Base-by-base conservation (phyloP, 2,797 vertebrate genomes). In the Hydrocynus forskahlii region DNA sequence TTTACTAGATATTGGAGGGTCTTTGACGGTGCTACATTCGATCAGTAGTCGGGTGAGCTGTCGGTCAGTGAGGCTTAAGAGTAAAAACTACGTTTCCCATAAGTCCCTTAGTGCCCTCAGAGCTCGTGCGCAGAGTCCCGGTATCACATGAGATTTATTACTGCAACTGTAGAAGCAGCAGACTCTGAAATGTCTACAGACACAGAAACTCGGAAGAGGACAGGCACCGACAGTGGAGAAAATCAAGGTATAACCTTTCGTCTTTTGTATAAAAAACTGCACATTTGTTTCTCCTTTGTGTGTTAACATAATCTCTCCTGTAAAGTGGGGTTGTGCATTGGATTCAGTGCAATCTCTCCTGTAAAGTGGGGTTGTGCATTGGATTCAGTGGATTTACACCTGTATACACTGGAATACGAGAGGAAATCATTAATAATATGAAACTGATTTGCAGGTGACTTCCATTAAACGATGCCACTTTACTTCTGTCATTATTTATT, bases 1-100 rank as follows among this genome's bases (percentile, higher is more conserved):
- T 35, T 2, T 35, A 35, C 4, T 35, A 29, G 1, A 35, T 35
- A 0, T 5, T 35, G 35, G 4, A 35, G 35, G 35, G 35, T 35
- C 35, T 35, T 35, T 35, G 35, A 13, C n/a, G 59, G 12, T 16
- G 4, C 57, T 23, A 0, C 21, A 10, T 60, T 12, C 12, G 57
- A 21, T 57, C 55, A 57, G 55, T n/a, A 21, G 55, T 13, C n/a
- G 3, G 7, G 23, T n/a, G 23, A 14, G 59, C 59, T 52, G 21
- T 54, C n/a, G 3, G 8, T 63, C 21, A 13, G 55, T 25, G 23
- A 7, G 0, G 3, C 0, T 7, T 5, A 35, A 35, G 48, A 2
- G 10, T 21, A 25, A 67, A 25, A 67, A 13, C 90, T 92, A 88
- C 92, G 87, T 80, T 88, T 85, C 92, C 93, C 92, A 93, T 0